These are phyloP conservation scores for Eumeta japonica DNA, from an alignment of 1,140 invertebrate species.

Conservation along the genomic window DNA sequence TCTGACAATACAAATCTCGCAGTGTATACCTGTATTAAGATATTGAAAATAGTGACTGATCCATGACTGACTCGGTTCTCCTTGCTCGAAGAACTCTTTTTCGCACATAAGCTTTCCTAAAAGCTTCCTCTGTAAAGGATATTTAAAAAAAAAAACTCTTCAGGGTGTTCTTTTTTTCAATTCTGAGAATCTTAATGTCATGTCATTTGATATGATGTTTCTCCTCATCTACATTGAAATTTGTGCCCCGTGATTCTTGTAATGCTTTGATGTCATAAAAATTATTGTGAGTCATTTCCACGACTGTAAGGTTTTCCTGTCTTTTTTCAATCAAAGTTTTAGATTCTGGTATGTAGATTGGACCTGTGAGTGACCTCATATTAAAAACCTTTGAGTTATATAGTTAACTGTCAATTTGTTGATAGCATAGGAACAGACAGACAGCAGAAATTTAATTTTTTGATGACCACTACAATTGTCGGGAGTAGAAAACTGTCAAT, in stretches of 20 bases:
- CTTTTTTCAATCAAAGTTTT: too few relatives aligned
- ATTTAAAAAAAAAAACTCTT: constrained; percentile 7
- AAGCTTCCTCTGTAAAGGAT: too few relatives aligned
- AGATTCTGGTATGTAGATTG: constrained; percentile 19
- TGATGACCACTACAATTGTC: constrained; percentile 36
- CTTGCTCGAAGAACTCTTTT: too few relatives aligned
- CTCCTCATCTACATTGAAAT: constrained; percentile 13
- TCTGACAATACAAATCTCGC: too few relatives aligned
- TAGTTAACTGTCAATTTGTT: constrained; percentile 17
- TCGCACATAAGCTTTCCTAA: too few relatives aligned
- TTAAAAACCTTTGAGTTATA: constrained; percentile 36
- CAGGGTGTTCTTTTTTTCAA: constrained; percentile 14
- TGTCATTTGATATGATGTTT: constrained; percentile 14
- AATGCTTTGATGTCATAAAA: constrained; percentile 12
- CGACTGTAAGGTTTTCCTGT: too few relatives aligned
- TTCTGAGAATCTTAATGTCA: constrained; percentile 10
- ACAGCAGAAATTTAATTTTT: constrained; percentile 29
- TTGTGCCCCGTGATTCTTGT: constrained; percentile 13
- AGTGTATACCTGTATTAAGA: too few relatives aligned
- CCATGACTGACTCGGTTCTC: too few relatives aligned
- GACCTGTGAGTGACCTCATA: constrained; percentile 40
- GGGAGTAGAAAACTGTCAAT: constrained; percentile 23
- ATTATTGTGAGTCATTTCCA: constrained; percentile 4
- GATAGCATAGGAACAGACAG: constrained; percentile 19
- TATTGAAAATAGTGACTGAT: too few relatives aligned